Base-by-base conservation (phyloP, 1,140 invertebrate genomes). In the Charaxes varanes region DNA sequence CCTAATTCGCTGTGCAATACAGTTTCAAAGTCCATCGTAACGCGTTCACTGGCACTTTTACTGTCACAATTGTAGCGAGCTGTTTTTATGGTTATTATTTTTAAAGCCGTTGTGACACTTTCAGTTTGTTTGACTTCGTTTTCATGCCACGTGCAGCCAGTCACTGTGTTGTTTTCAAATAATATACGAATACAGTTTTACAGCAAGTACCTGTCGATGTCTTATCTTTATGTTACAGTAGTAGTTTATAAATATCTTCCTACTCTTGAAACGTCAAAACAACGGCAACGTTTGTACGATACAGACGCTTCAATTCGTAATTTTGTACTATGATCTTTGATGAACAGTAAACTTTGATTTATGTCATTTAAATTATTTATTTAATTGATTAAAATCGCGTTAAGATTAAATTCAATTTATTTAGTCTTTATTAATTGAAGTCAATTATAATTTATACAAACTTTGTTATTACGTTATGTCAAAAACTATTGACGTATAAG, bases 1-100 rank as follows among this genome's bases (percentile, higher is more conserved):
- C 71, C 73, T 13, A 78, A 35, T 58, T 65, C 65, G 42, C 41
- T 41, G 28, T 76, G 62, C n/a, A 81, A 52, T 26, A 70, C 62
- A 15, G 45, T 49, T 19, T 78, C 73, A 35, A 76, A 76, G 3
- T 72, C 55, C 11, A 40, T 38, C 7, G 22, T 32, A n/a, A 55
- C 58, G 55, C 47, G 51, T 23, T 51, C 56, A 58, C 47, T 22
- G 8, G n/a, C 42, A 38, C 42, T 22, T 26, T 21, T 12, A 12
- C 10, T 26, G 13, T 12, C 11, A 26, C 6, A 26, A n/a, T n/a
- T n/a, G n/a, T n/a, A 12, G 6, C 10, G 5, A 26, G 13, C 10
- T 4, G n/a, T 26, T 26, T 26, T 26, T 4, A 4, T 26, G 8
- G 7, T 1, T 10, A 1, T 8, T 10, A 10, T 24, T 1, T 8